Conservation (phyloP, 2,888 invertebrate species). For the Heterodera filipjevi region DNA sequence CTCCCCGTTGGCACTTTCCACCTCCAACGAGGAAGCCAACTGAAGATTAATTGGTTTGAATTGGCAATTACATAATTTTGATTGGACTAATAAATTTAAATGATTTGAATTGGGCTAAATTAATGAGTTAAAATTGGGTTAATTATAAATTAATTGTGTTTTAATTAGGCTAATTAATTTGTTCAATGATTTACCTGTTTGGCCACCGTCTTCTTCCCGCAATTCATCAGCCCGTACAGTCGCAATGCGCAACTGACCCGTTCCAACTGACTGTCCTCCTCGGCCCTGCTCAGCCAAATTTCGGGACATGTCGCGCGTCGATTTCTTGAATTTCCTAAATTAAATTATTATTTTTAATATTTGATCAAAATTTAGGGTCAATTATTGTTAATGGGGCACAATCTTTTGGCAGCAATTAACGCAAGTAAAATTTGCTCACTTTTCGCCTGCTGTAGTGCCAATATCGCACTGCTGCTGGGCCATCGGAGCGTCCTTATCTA, state of each 20-base stretch:
- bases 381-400: neutral
- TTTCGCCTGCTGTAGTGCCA: neutral
- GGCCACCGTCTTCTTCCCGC: constrained; percentile 57
- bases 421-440: neutral
- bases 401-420: neutral
- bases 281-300: constrained; percentile 56
- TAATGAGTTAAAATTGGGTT: too few species aligned
- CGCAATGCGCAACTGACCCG: constrained; percentile 36
- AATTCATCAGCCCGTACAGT: constrained; percentile 52
- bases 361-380: neutral
- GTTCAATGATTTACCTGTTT: constrained; percentile 28
- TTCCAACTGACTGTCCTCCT: constrained; percentile 29
- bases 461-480: neutral
- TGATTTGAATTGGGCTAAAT: too few species aligned
- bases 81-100: too few species aligned
- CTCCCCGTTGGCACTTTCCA: neutral
- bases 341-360: neutral
- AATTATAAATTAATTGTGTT: neutral
- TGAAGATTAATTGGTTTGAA: neutral
- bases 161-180: constrained; percentile 18
- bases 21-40: constrained; percentile 11
- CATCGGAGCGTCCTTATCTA: neutral
- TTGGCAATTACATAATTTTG: too few species aligned
- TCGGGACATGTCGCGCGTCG: constrained; percentile 63
- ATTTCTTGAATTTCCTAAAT: constrained; percentile 34